phyloP scores from a whole-genome alignment of 1,140 invertebrate species.

The Frieseomelitta varia region DNA sequence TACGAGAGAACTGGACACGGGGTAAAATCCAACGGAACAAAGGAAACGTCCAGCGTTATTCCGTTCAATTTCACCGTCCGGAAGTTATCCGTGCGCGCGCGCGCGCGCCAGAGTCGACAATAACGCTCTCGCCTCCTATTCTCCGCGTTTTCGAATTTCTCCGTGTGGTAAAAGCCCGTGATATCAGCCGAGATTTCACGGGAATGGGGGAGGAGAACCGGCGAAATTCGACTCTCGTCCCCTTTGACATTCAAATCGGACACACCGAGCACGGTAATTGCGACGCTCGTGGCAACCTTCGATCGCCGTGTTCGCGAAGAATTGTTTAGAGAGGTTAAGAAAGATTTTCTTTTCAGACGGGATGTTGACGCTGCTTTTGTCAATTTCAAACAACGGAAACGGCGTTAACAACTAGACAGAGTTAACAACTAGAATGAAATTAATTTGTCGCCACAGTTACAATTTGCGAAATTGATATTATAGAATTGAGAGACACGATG shows the following conservation, averaged over 20 bases:
- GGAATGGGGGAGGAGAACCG: slow-evolving; percentile 11
- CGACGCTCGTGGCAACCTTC: background rate
- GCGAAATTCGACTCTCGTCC: slow-evolving; percentile 31
- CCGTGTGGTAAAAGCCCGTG: slow-evolving; percentile 32
- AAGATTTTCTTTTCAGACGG: background rate
- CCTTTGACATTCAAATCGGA: slow-evolving; percentile 41
- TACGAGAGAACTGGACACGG: slow-evolving; percentile 55
- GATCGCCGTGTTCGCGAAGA: background rate
- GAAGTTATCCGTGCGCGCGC: slow-evolving; percentile 41
- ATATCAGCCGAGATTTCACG: slow-evolving; percentile 49
- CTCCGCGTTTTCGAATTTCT: slow-evolving; percentile 67
- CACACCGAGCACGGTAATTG: background rate
- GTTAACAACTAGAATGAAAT: no score
- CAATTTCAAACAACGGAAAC: no score
- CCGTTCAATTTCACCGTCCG: slow-evolving; percentile 65
- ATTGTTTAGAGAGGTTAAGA: background rate
- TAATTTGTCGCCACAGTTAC: no score
- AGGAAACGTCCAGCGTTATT: slow-evolving; percentile 65
- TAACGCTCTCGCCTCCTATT: slow-evolving; percentile 55
- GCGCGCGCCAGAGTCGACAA: slow-evolving; percentile 28
- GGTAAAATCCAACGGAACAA: slow-evolving; percentile 64
- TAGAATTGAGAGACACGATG: no score
- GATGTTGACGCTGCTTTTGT: no score
- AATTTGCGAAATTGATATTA: no score
- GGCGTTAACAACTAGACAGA: no score